Conservation (phyloP, 1,140 invertebrate species). For the Diachasma alloeum region DNA sequence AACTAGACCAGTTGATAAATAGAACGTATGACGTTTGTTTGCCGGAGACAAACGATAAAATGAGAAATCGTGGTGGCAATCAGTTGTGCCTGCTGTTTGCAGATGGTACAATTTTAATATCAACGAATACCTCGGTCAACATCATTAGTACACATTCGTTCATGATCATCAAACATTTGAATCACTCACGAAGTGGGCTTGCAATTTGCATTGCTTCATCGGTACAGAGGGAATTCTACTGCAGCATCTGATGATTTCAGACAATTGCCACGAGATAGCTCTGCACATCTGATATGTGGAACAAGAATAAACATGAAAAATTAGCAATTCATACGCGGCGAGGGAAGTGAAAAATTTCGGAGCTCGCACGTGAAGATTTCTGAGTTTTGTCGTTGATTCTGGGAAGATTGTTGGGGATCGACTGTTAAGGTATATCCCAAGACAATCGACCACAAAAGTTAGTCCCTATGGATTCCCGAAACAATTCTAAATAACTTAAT, state of each 20-base stretch:
- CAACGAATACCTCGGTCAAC: neutral
- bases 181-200: neutral
- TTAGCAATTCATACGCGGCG: no score
- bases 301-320: neutral
- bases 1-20: neutral
- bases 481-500: no score
- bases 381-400: no score
- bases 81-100: neutral
- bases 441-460: no score
- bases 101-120: neutral
- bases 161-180: neutral
- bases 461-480: no score
- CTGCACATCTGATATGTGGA: neutral
- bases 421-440: no score
- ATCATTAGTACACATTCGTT: neutral
- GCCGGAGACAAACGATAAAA: neutral
- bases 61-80: neutral
- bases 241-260: neutral
- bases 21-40: conserved; percentile 3
- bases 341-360: no score
- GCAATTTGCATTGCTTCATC: neutral
- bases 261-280: conserved; percentile 29
- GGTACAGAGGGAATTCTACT: conserved; percentile 18
- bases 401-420: no score
- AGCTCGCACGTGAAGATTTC: no score